Evolutionary conservation across 2,888 invertebrate genomes (phyloP), one percentile per base, ranked within the genome.

Genomic region (Caenorhabditis macrosperma): DNA sequence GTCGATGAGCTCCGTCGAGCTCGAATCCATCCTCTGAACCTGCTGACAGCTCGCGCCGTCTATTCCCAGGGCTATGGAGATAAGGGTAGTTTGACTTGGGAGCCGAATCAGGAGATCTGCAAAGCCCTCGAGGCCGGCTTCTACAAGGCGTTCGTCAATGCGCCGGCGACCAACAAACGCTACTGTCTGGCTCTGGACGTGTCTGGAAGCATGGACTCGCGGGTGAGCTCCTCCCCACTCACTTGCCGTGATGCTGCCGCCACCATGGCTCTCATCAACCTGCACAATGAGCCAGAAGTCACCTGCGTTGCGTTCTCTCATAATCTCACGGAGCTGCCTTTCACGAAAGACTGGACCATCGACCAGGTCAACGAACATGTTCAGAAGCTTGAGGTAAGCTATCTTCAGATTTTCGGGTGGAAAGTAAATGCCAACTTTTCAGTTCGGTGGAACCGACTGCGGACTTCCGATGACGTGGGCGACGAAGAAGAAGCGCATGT

Each of bases 401-500:
- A n/a, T n/a, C n/a, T n/a, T n/a, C n/a, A n/a, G n/a, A n/a, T n/a
- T n/a, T n/a, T 59, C 17, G 12, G 38, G 15, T 26, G 30, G 6
- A 17, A 30, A 48, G 38, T 15, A n/a, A 17, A 33, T 22, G 2
- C 33, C 7, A 28, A 12, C 28, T 24, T 66, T 82, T 61, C 69
- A 81, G 71, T 83, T 89, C 59, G 88, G 87, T 7, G 3, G 41
- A 7, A 91, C 91, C 5, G 88, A 91, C 81, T 88, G 91, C 69
- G 85, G 90, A 17, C 89, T 93, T 38, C 93, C 94, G 0, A 93
- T 94, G 78, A 92, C 92, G 22, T 95, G 94, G 94, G 95, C 95
- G 0, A 86, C 89, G 28, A 91, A 93, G 57, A 92, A 93, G 67
- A 93, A 93, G 55, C 92, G 93, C 85, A 91, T 93, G 75, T 92